Percentiles rank a stretch among this genome's conserved stretches.
phyloP scores from a whole-genome alignment of 2,797 vertebrate genomes.

The Euthynnus affinis region DNA sequence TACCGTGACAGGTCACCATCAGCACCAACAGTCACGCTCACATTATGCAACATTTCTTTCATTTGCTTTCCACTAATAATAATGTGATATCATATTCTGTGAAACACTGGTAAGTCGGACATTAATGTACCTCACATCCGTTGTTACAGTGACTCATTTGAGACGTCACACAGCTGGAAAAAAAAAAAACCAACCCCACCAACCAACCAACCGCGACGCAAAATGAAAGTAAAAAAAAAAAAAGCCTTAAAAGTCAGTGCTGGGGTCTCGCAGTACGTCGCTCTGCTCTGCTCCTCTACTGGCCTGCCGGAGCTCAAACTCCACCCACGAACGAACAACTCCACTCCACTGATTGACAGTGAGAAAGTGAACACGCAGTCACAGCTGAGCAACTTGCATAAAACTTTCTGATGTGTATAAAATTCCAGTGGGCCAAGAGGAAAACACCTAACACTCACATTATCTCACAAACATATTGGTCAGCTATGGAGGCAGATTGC shows the following conservation, averaged over 20 bases:
- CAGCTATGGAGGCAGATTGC: not conserved
- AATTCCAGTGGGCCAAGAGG: not conserved
- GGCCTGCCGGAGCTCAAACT: constrained; percentile 65
- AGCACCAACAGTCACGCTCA: not conserved
- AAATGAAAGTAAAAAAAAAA: constrained; percentile 54
- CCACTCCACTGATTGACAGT: constrained; percentile 45
- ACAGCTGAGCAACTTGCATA: constrained; percentile 20
- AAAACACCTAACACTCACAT: not conserved
- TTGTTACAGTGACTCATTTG: not conserved
- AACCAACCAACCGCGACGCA: no score
- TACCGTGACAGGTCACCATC: not conserved
- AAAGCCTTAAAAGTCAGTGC: not conserved
- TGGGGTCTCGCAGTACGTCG: constrained; percentile 26
- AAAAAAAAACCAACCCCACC: not conserved
- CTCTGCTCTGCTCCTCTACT: no score
- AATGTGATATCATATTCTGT: not conserved
- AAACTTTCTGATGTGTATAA: not conserved
- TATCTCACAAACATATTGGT: no score
- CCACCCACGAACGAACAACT: no score
- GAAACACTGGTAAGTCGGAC: not conserved
- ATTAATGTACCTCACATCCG: not conserved
- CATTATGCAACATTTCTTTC: not conserved
- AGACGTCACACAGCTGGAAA: not conserved
- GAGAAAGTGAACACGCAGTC: constrained; percentile 62
- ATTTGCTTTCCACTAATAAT: not conserved